Evolutionary conservation across 1,140 invertebrate genomes (phyloP).

Genomic region (Zaprionus ghesquierei): DNA sequence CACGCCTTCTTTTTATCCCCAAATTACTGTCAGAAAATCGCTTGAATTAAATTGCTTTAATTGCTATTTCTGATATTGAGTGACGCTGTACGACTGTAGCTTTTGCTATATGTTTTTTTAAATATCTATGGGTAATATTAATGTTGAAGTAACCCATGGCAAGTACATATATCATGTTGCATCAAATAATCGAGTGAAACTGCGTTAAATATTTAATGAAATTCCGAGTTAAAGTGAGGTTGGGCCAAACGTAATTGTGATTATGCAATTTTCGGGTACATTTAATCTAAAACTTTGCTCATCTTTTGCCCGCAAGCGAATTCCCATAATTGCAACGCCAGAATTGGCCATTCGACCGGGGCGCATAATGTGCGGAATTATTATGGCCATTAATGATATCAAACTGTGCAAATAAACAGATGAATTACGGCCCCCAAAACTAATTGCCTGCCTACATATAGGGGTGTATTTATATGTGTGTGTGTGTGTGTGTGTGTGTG

Average conservation of each 20-base stretch:
- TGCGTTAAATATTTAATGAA: background rate
- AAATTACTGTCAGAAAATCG: too few relatives aligned
- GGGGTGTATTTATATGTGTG: background rate
- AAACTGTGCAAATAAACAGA: conserved; percentile 73
- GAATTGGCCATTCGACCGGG: conserved; percentile 9
- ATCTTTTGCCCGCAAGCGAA: background rate
- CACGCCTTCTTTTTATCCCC: too few relatives aligned
- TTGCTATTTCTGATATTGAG: too few relatives aligned
- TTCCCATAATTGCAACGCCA: conserved; percentile 5
- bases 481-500: background rate
- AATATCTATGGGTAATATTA: too few relatives aligned
- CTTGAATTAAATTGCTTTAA: too few relatives aligned
- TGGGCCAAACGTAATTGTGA: background rate
- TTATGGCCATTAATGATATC: conserved; percentile 75
- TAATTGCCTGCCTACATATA: conserved; percentile 37
- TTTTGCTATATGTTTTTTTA: too few relatives aligned
- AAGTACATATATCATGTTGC: too few relatives aligned
- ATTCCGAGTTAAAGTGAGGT: background rate
- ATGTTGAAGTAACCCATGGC: background rate
- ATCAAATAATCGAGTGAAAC: too few relatives aligned
- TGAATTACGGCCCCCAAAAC: conserved; percentile 58
- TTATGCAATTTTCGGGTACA: background rate
- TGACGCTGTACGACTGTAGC: too few relatives aligned
- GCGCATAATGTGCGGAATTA: conserved; percentile 47
- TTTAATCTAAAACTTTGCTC: conserved; percentile 4